These are phyloP conservation scores for Polydesmus complanatus DNA, from an alignment of 2,888 invertebrate species.

Conservation along the genomic window DNA sequence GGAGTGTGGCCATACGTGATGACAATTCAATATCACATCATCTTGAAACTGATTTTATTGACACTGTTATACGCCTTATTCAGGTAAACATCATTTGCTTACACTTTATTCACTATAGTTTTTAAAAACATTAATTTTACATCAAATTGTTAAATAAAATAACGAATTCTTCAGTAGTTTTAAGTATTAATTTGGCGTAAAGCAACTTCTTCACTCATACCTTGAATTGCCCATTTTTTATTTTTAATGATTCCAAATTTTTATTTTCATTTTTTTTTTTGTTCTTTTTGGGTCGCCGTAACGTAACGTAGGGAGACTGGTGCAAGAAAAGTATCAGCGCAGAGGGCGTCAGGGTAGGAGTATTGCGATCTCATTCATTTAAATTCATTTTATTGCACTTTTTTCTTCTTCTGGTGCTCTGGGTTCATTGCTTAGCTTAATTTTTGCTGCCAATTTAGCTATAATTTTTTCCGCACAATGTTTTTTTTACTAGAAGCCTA, in stretches of 20 bases:
- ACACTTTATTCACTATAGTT: not conserved
- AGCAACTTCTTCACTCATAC: not conserved
- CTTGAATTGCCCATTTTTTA: not conserved
- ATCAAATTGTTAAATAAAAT: no score
- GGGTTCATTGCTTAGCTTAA: no score
- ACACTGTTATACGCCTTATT: conserved; percentile 32
- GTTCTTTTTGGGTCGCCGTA: not conserved
- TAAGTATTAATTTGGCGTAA: no score
- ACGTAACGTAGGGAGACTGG: conserved; percentile 12
- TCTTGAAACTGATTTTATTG: conserved; percentile 28
- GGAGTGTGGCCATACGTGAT: conserved; percentile 21
- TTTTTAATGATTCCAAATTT: not conserved
- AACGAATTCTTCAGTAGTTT: no score
- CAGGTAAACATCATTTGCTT: conserved; percentile 20
- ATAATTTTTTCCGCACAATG: no score
- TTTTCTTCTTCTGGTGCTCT: no score
- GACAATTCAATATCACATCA: conserved; percentile 26
- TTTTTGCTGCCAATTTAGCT: no score
- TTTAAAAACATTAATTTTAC: no score
- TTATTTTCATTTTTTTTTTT: not conserved
- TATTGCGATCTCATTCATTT: not conserved
- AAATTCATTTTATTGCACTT: no score
- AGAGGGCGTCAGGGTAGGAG: conserved; percentile 9
- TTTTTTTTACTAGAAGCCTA: no score
- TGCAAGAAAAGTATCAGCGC: conserved; percentile 7